These are phyloP conservation scores for Barypeithes pellucidus DNA, from an alignment of 2,888 invertebrate species.

Conservation along the genomic window DNA sequence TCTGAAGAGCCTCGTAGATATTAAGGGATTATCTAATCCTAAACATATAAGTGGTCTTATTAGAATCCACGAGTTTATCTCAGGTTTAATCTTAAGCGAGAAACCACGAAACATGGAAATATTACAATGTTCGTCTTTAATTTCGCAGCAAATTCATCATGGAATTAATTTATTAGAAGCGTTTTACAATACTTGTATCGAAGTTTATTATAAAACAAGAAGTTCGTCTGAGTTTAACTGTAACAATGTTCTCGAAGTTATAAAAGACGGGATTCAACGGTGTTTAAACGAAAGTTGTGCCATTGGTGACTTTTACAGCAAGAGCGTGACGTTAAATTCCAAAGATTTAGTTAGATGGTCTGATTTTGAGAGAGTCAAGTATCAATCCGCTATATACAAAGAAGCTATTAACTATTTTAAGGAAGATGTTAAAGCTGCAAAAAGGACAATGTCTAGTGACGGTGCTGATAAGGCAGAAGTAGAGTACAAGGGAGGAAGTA, in stretches of 20 bases:
- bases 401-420: slow-evolving; percentile 35
- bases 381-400: slow-evolving; percentile 71
- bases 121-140: slow-evolving; percentile 77
- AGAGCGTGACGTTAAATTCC: slow-evolving; percentile 67
- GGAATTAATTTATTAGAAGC: slow-evolving; percentile 76
- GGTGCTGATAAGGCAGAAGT: neutral
- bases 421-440: slow-evolving; percentile 47
- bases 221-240: slow-evolving; percentile 64
- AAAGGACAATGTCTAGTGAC: neutral
- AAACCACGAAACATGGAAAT: slow-evolving; percentile 78
- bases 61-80: slow-evolving; percentile 70
- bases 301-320: slow-evolving; percentile 59
- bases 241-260: slow-evolving; percentile 71
- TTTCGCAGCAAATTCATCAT: slow-evolving; percentile 77
- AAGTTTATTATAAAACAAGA: slow-evolving; percentile 75
- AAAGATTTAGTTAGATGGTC: slow-evolving; percentile 73
- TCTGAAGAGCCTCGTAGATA: slow-evolving; percentile 72
- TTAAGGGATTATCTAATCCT: slow-evolving; percentile 67
- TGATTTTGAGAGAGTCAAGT: slow-evolving; percentile 72
- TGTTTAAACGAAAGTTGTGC: slow-evolving; percentile 44
- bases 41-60: slow-evolving; percentile 67
- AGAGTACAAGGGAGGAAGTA: neutral
- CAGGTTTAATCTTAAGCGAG: slow-evolving; percentile 73
- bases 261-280: slow-evolving; percentile 71
- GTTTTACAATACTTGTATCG: slow-evolving; percentile 75